Conservation (phyloP, 2,797 vertebrate species). For the Pteronotus mesoamericanus region DNA sequence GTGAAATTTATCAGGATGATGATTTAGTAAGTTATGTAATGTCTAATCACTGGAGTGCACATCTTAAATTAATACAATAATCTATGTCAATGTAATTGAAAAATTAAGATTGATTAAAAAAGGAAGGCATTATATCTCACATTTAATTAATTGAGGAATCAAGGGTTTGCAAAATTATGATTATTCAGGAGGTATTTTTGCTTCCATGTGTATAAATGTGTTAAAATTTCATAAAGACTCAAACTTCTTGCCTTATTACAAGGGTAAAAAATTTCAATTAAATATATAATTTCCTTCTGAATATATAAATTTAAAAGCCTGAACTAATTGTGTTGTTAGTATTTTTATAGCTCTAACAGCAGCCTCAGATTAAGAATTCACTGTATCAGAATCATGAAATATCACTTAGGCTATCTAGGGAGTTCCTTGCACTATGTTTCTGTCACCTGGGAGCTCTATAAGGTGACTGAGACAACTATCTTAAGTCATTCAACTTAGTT, state of each 20-base stretch:
- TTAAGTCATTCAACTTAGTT: constrained; percentile 19
- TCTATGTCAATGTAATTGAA: too few species aligned
- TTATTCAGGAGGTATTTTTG: constrained; percentile 26
- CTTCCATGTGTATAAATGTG: neutral
- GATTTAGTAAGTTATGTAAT: too few species aligned
- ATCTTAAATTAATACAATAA: too few species aligned
- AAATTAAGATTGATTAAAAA: neutral
- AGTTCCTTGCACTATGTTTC: neutral
- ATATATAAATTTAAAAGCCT: neutral
- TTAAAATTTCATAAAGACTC: constrained; percentile 6
- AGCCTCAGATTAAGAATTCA: constrained; percentile 6
- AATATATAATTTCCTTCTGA: constrained; percentile 25
- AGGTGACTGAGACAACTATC: neutral
- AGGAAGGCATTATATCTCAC: neutral
- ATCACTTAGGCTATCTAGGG: neutral
- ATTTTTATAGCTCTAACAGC: neutral
- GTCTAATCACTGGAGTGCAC: too few species aligned
- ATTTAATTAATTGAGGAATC: neutral
- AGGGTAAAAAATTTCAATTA: neutral
- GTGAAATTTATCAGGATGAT: too few species aligned
- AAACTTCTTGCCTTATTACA: neutral
- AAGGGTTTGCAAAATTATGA: neutral
- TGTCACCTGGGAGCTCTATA: neutral
- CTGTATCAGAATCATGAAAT: neutral
- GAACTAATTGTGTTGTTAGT: neutral